phyloP scores from a whole-genome alignment of 2,797 vertebrate genomes.

The Cryptoprocta ferox region DNA sequence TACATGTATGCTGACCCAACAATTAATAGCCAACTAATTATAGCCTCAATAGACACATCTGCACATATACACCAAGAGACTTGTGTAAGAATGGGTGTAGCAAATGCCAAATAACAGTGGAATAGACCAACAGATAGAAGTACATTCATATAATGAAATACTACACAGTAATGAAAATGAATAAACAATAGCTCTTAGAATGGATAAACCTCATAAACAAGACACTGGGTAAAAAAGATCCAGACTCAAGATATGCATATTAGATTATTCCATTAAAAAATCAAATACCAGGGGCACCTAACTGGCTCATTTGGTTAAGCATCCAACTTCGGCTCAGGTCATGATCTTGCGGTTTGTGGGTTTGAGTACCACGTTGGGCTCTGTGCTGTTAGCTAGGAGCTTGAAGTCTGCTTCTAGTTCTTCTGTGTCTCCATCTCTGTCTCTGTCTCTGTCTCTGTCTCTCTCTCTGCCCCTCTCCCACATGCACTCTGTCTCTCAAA shows the following conservation, averaged over 20 bases:
- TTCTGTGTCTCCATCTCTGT: too few relatives aligned
- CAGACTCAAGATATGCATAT: not conserved
- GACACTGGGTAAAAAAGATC: not conserved
- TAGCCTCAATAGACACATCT: not conserved
- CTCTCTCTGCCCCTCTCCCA: too few relatives aligned
- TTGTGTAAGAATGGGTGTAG: not conserved
- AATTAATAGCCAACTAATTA: not conserved
- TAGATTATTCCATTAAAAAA: not conserved
- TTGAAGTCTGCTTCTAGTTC: too few relatives aligned
- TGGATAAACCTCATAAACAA: not conserved
- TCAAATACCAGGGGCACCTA: not conserved
- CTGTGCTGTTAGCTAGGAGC: too few relatives aligned
- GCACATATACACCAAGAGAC: not conserved
- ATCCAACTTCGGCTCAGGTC: too few relatives aligned
- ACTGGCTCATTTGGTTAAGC: too few relatives aligned
- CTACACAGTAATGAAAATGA: not conserved
- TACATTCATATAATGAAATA: not conserved
- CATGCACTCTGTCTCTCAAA: too few relatives aligned
- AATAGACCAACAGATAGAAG: not conserved
- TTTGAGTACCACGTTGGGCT: too few relatives aligned
- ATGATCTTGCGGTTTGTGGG: too few relatives aligned
- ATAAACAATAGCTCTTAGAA: not conserved
- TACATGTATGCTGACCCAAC: not conserved
- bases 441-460: too few relatives aligned
- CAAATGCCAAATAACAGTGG: not conserved